phyloP scores from a whole-genome alignment of 2,797 vertebrate genomes.

The Danio jaintianensis region DNA sequence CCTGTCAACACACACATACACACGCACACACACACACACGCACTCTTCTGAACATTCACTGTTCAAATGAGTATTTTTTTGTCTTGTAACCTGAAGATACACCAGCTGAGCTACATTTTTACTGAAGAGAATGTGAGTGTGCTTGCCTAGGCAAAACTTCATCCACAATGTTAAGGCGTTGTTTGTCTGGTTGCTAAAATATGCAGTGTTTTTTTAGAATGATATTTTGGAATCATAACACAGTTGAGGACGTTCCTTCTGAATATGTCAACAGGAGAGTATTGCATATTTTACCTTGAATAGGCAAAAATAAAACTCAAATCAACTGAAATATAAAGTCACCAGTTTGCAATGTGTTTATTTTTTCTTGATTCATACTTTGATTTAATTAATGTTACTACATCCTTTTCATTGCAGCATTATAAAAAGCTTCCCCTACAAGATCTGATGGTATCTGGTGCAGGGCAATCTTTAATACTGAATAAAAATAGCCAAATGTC shows the following conservation, averaged over 20 bases:
- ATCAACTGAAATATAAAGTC: neutral
- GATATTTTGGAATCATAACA: neutral
- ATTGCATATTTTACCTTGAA: neutral
- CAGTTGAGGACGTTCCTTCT: neutral
- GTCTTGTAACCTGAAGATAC: neutral
- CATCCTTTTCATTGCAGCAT: too few species aligned
- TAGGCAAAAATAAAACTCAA: neutral
- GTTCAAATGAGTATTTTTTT: neutral
- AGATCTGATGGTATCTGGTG: too few species aligned
- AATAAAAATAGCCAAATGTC: too few species aligned
- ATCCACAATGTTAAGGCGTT: neutral
- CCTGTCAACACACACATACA: slow-evolving; percentile 8
- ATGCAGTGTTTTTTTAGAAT: neutral
- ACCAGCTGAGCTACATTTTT: neutral
- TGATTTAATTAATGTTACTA: too few species aligned
- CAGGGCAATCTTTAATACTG: too few species aligned
- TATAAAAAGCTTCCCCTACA: too few species aligned
- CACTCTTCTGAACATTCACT: neutral
- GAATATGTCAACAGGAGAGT: neutral
- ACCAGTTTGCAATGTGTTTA: too few species aligned
- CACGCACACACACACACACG: neutral
- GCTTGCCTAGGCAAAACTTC: too few species aligned
- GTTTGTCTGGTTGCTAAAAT: slow-evolving; percentile 1
- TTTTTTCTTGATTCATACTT: too few species aligned
- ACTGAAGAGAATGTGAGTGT: neutral